Evolutionary conservation across 1,140 invertebrate species (phyloP), one percentile per base, ranked within the genome.

Genomic region (Bombyx mandarina): DNA sequence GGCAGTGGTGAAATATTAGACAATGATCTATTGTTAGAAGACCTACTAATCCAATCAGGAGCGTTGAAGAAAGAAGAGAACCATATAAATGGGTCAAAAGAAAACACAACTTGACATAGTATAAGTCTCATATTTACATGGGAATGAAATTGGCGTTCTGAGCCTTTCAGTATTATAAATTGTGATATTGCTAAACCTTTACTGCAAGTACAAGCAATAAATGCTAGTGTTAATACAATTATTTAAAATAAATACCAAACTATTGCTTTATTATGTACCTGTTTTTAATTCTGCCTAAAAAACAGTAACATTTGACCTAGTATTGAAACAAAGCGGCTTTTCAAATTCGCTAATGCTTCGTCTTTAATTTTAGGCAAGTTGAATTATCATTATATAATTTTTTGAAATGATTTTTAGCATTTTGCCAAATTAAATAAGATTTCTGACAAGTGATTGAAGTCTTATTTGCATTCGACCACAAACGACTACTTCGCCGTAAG

Each of bases 81-180:
- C 53, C 57, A 60, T n/a, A 69, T 71, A 53, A 68, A 56, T 52
- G 62, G 71, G 26, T 43, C 66, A 22, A 78, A 80, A 73, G 71
- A 79, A 50, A 71, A 79, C 45, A 69, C 74, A 35, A 77, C 83
- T 70, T 84, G 79, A 86, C 79, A 77, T 8, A 79, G 70, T 52
- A 62, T 52, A 49, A 65, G 57, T 59, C 73, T 71, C 60, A 79
- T 78, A 63, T 82, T 78, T 60, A 63, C 58, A 22, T 78, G 74
- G 76, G 78, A 81, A 67, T 75, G 60, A 73, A 35, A 51, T 62
- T 54, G 51, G 70, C 56, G 60, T 60, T 67, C 58, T 59, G 61
- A 45, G 64, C 71, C 66, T 61, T 66, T 77, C 81, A 84, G 81
- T 82, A 84, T 86, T 86, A 86, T 67, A 59, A 70, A 72, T 71